These are phyloP conservation scores for Meteorus cinctellus DNA, from an alignment of 2,888 invertebrate species.

Conservation along the genomic window DNA sequence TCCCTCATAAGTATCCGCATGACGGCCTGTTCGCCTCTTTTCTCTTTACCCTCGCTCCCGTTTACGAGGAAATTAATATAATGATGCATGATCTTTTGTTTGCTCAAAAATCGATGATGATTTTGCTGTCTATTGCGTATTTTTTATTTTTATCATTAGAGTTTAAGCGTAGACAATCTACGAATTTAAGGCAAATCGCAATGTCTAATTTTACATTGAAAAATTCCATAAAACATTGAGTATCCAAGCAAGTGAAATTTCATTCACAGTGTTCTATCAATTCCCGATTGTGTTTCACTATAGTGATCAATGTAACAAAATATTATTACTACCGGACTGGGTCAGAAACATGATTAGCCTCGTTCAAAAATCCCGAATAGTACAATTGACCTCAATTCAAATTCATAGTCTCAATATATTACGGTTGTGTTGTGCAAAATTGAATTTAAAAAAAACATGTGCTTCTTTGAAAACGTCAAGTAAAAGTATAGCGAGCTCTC, in stretches of 20 bases:
- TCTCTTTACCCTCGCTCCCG: too few relatives aligned
- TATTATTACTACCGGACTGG: not conserved
- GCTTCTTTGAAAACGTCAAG: slow-evolving; percentile 2
- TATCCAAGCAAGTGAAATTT: slow-evolving; percentile 31
- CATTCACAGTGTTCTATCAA: slow-evolving; percentile 12
- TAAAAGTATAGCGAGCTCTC: slow-evolving; percentile 10
- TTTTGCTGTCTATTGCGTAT: slow-evolving; percentile 56
- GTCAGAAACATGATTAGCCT: not conserved
- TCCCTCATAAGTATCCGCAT: slow-evolving; percentile 7
- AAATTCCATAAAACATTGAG: slow-evolving; percentile 33
- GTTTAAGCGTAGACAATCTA: slow-evolving; percentile 64
- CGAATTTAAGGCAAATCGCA: slow-evolving; percentile 67
- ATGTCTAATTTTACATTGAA: slow-evolving; percentile 36
- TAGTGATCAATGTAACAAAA: not conserved
- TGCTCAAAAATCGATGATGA: slow-evolving; percentile 47
- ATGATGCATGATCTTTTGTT: not conserved
- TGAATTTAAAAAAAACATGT: slow-evolving; percentile 5
- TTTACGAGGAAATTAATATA: not conserved
- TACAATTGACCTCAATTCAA: slow-evolving; percentile 37
- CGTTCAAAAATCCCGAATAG: not conserved
- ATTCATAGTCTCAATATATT: slow-evolving; percentile 40
- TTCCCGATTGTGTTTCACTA: slow-evolving; percentile 3
- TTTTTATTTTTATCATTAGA: slow-evolving; percentile 67
- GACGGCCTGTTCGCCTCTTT: not conserved
- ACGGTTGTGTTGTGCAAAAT: slow-evolving; percentile 20